Evolutionary conservation across 2,888 invertebrate genomes (phyloP), one percentile per base, ranked within the genome.

Genomic region (Orthosia cruda): DNA sequence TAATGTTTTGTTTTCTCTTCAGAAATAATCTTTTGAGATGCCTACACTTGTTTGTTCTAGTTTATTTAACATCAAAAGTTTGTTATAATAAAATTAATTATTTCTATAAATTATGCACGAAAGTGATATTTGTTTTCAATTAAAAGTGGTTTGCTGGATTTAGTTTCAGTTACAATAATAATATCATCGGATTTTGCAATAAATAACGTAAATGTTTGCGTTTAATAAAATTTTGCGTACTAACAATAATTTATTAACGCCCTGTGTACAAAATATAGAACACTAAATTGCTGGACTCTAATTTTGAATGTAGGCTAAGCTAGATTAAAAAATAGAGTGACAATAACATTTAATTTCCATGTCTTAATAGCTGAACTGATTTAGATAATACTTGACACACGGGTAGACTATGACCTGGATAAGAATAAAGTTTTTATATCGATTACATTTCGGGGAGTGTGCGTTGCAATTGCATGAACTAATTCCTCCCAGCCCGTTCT

Each of bases 61-160:
- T 79, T 66, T 47, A 50, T 32, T 66, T 4, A 67, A 71, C 61
- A 66, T 59, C 20, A 65, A 55, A 58, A 66, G n/a, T 82, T 82
- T 52, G 74, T 66, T 50, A 23, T 15, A 15, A 52, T 47, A 3
- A 26, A 26, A 26, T 3, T 47, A 62, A 65, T 65, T 59, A 55
- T 57, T 72, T 55, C n/a, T 9, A 23, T 50, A 57, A 52, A 23
- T 63, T 52, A 58, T 52, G 50, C 23, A 47, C 54, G 12, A 45
- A 11, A 9, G 5, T 20, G 13, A 12, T 55, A 49, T 66, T 72
- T 52, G 49, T 80, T 74, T 80, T 66, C 4, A 54, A 64, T 55
- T 54, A 26, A 59, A 23, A 20, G 0, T 12, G 15, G 47, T 40
- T 64, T 18, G 16, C 18, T 40, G 47, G 71, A 52, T 59, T 58